These are phyloP conservation scores for Lathronympha strigana DNA, from an alignment of 2,888 invertebrate genomes.

Conservation along the genomic window DNA sequence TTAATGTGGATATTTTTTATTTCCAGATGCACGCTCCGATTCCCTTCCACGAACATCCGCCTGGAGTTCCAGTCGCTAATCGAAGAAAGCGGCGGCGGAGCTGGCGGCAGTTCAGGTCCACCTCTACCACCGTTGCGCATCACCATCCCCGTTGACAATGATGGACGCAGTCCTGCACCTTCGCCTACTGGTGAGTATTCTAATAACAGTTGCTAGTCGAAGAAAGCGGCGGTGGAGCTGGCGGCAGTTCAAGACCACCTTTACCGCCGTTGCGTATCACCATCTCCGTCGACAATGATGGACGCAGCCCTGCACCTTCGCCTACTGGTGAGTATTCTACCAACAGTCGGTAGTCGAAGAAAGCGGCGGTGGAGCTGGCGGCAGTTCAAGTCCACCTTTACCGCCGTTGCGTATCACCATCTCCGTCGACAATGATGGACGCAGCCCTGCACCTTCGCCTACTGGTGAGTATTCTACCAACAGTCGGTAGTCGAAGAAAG, in stretches of 20 bases:
- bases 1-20: conserved; percentile 7
- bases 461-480: conserved; percentile 84
- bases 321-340: conserved; percentile 88
- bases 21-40: conserved; percentile 96
- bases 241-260: conserved; percentile 77
- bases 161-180: conserved; percentile 92
- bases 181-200: conserved; percentile 91
- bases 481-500: conserved; percentile 89
- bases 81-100: conserved; percentile 88
- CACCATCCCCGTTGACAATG: conserved; percentile 91
- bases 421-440: conserved; percentile 87
- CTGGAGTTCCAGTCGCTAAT: conserved; percentile 96
- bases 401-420: conserved; percentile 94
- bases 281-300: conserved; percentile 89
- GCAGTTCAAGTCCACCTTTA: conserved; percentile 80
- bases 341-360: conserved; percentile 87
- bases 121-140: conserved; percentile 91
- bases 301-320: conserved; percentile 94
- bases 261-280: conserved; percentile 92
- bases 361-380: conserved; percentile 83
- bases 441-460: conserved; percentile 96
- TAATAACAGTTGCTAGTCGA: conserved; percentile 85
- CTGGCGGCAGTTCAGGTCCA: conserved; percentile 72
- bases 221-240: conserved; percentile 86
- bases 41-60: conserved; percentile 98